phyloP scores from a whole-genome alignment of 2,113 vertebrate species.

The Vulpes ferrilata region DNA sequence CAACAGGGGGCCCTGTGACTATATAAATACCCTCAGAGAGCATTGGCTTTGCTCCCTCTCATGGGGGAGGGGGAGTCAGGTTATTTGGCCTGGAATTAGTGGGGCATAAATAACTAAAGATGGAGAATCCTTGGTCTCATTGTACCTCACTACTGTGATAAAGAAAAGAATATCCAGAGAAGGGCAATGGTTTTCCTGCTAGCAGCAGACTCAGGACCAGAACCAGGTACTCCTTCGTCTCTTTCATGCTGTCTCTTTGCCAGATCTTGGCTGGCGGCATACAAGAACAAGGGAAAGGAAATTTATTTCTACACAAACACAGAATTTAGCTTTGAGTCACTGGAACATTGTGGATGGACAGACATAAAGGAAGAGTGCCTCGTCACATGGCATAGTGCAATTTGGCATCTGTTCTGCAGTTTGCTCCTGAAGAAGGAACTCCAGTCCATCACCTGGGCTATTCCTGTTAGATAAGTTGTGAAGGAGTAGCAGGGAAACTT shows the following conservation, averaged over 20 bases:
- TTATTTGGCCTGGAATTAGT: slow-evolving; percentile 42
- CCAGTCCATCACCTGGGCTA: background rate
- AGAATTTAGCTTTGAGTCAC: background rate
- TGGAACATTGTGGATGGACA: background rate
- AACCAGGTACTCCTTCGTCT: background rate
- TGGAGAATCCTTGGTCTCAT: background rate
- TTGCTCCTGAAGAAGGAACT: background rate
- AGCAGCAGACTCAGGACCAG: background rate
- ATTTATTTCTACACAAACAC: background rate
- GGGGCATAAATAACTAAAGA: background rate
- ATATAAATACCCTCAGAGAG: background rate
- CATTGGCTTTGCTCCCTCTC: background rate
- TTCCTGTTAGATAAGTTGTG: background rate
- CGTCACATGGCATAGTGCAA: background rate
- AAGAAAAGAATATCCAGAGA: background rate
- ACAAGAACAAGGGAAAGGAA: background rate
- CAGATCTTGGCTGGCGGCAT: background rate
- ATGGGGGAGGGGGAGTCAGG: background rate
- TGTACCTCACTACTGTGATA: background rate
- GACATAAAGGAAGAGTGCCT: background rate
- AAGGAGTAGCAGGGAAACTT: background rate
- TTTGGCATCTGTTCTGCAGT: background rate
- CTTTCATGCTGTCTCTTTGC: background rate
- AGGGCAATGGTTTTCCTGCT: background rate
- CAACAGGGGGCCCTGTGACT: background rate